Conservation (phyloP, 2,797 vertebrate genomes). For the Semaprochilodus insignis region DNA sequence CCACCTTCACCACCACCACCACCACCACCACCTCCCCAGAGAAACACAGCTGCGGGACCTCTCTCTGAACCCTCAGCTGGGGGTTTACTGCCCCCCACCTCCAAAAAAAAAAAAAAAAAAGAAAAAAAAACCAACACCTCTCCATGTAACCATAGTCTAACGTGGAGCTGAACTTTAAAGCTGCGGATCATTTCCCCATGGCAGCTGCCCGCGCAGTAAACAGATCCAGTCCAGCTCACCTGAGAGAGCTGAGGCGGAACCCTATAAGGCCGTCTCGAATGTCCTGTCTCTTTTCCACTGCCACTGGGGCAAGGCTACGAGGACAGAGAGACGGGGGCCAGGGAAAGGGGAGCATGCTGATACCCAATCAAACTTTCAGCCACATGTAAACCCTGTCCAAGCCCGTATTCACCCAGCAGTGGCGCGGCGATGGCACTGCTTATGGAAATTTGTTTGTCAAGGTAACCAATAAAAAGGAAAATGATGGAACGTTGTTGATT, state of each 20-base stretch:
- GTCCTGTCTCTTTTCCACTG: slow-evolving; percentile 65
- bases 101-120: slow-evolving; percentile 17
- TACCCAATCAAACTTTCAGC: slow-evolving; percentile 21
- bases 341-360: slow-evolving; percentile 41
- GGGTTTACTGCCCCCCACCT: slow-evolving; percentile 65
- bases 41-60: slow-evolving; percentile 79
- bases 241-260: slow-evolving; percentile 72
- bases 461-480: background rate
- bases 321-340: slow-evolving; percentile 37
- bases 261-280: slow-evolving; percentile 72
- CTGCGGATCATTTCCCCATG: slow-evolving; percentile 71
- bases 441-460: background rate
- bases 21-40: slow-evolving; percentile 62
- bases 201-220: slow-evolving; percentile 78
- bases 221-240: slow-evolving; percentile 76
- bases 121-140: slow-evolving; percentile 38
- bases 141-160: slow-evolving; percentile 75
- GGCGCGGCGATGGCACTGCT: background rate
- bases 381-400: background rate
- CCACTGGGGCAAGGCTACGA: slow-evolving; percentile 50
- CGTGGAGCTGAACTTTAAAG: slow-evolving; percentile 70
- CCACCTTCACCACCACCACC: too few relatives aligned
- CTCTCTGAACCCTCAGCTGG: slow-evolving; percentile 78
- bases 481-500: background rate
- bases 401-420: background rate